These are phyloP conservation scores for Oreochromis niloticus DNA, from an alignment of 2,113 vertebrate species.

Conservation along the genomic window DNA sequence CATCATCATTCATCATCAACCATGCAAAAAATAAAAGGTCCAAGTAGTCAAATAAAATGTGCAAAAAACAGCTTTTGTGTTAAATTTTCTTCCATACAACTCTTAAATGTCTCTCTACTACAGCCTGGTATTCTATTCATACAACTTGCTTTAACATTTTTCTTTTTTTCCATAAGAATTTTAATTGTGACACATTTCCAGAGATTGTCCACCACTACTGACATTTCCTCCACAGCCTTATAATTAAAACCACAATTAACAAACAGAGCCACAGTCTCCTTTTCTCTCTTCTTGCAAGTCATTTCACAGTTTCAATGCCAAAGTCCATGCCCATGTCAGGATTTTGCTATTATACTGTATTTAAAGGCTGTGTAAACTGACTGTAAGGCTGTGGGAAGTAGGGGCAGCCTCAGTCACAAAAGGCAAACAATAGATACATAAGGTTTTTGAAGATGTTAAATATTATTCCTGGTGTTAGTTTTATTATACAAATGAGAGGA, in stretches of 20 bases:
- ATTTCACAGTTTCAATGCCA: not conserved
- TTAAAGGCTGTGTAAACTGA: fast-evolving
- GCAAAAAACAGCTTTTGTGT: not conserved
- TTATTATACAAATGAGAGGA: fast-evolving
- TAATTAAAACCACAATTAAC: not conserved
- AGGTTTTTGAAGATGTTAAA: not conserved
- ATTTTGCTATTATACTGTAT: not conserved
- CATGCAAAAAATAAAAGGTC: not conserved
- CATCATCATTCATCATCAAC: not conserved
- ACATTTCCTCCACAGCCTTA: not conserved
- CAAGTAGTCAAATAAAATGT: not conserved
- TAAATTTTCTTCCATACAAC: not conserved
- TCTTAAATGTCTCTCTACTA: not conserved
- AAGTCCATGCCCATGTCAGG: fast-evolving
- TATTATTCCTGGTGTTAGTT: not conserved
- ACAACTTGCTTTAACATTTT: not conserved
- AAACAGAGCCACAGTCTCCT: not conserved
- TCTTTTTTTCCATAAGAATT: not conserved
- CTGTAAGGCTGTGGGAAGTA: not conserved
- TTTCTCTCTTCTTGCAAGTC: not conserved
- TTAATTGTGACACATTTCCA: not conserved
- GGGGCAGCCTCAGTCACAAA: not conserved
- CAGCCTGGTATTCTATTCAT: not conserved
- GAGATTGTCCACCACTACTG: fast-evolving
- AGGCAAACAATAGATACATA: not conserved